Evolutionary conservation across 2,888 invertebrate species (phyloP).

Genomic region (Pteria penguin): DNA sequence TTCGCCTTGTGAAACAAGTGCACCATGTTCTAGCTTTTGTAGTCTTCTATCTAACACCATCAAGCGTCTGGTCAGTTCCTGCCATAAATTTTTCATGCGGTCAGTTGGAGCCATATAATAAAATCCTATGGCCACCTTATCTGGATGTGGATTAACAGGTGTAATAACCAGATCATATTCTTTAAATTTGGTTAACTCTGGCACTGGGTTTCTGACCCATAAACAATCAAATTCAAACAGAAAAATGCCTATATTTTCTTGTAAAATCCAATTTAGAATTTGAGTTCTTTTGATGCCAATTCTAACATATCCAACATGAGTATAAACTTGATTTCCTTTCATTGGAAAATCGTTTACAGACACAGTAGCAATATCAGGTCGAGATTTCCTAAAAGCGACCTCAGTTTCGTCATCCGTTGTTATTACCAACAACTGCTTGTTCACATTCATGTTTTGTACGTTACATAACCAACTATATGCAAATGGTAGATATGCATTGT

Average conservation of each 20-base stretch:
- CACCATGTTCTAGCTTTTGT: slow-evolving; percentile 30
- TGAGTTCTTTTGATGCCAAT: slow-evolving; percentile 62
- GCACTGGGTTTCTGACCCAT: slow-evolving; percentile 62
- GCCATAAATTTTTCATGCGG: slow-evolving; percentile 53
- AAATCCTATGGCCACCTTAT: slow-evolving; percentile 58
- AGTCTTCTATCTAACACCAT: slow-evolving; percentile 48
- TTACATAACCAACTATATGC: slow-evolving; percentile 67
- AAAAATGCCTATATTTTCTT: slow-evolving; percentile 56
- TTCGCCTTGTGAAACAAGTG: slow-evolving; percentile 52
- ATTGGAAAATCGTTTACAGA: slow-evolving; percentile 40
- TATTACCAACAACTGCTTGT: slow-evolving; percentile 60
- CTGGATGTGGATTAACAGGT: slow-evolving; percentile 42
- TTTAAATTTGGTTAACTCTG: slow-evolving; percentile 39
- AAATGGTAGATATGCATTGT: slow-evolving; percentile 63
- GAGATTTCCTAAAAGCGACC: slow-evolving; percentile 50
- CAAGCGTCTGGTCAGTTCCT: slow-evolving; percentile 54
- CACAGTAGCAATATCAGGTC: slow-evolving; percentile 59
- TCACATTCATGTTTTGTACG: slow-evolving; percentile 60
- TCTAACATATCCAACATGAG: slow-evolving; percentile 62
- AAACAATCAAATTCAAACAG: slow-evolving; percentile 68
- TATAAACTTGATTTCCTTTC: slow-evolving; percentile 60
- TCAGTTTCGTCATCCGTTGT: slow-evolving; percentile 59
- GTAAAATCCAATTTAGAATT: slow-evolving; percentile 50
- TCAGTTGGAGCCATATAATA: slow-evolving; percentile 57
- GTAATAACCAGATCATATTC: slow-evolving; percentile 58